Conservation (phyloP, 2,797 vertebrate genomes). For the Remorina albescens region DNA sequence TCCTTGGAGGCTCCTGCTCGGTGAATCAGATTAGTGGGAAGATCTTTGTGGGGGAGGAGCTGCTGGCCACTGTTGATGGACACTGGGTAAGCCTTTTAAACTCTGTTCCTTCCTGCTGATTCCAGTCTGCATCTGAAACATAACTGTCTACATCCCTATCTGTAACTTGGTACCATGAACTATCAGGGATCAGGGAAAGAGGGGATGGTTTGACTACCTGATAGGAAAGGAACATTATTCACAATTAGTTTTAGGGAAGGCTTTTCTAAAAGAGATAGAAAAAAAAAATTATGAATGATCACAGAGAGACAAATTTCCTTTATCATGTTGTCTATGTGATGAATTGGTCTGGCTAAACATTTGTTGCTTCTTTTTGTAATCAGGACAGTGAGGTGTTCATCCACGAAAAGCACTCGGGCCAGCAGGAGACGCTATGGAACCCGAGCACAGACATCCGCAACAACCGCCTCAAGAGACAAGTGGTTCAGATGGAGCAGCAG, state of each 20-base stretch:
- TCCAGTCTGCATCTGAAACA: background rate
- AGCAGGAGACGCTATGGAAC: conserved; percentile 89
- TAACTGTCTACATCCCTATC: background rate
- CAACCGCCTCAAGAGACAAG: conserved; percentile 90
- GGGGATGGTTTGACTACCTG: background rate
- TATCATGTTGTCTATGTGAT: background rate
- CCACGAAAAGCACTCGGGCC: conserved; percentile 85
- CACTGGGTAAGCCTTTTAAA: conserved; percentile 88
- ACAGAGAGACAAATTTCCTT: background rate
- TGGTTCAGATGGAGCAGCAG: conserved; percentile 92
- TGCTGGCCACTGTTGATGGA: conserved; percentile 89
- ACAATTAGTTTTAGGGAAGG: background rate
- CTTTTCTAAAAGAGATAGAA: background rate
- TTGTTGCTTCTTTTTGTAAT: conserved; percentile 4
- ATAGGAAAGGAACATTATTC: background rate
- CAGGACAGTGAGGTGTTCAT: conserved; percentile 95
- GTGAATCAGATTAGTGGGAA: conserved; percentile 96
- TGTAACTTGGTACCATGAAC: background rate
- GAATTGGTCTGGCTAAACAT: background rate
- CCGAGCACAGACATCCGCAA: conserved; percentile 88
- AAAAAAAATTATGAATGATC: background rate
- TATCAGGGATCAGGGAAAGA: background rate
- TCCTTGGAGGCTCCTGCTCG: conserved; percentile 89
- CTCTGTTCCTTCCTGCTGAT: too few species aligned
- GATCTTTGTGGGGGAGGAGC: conserved; percentile 89